Base-by-base conservation (phyloP, 2,797 vertebrate species). In the Sandelia bainsii region DNA sequence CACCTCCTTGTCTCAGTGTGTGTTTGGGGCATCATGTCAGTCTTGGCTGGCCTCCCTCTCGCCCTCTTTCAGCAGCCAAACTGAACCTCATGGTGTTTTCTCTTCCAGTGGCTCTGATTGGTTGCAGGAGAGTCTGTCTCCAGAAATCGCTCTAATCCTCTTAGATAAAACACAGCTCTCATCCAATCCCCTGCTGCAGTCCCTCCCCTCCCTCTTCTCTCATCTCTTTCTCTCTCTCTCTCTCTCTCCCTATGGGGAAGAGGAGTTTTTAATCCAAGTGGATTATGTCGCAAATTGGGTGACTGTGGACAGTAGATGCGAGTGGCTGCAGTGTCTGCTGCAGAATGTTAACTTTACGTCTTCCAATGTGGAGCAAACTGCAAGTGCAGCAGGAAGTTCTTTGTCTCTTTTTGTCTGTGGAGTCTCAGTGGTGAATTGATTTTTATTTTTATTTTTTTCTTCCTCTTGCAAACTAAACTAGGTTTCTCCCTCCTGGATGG, bases 131-230 rank as follows among this genome's bases (percentile, higher is more conserved):
- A 89, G 72, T 88, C 93, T 89, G 79, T 95, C 94, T 94, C 90
- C 90, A 92, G 91, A 93, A 95, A 95, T 92, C 87, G 89, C 93
- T 93, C 79, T 96, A 96, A 97, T 97, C 96, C 95, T 75, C 89
- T 94, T 93, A 94, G 93, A 95, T 94, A 93, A 89, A 89, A 86
- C 94, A 82, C 92, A 94, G 89, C 90, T 81, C 84, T 93, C 86
- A 73, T 86, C 92, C 93, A 93, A 91, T 92, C 92, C 85, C 50
- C 79, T 74, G 72, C 71, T 45, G 77, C 80, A 59, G 75, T 78
- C 70, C 74, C 63, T 87, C 68, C 59, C n/a, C 70, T 58, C 57
- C 10, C 76, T 29, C 37, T 62, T 52, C 60, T 44, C 16, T 17
- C 39, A 40, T 20, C 45, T 14, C 59, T 3, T 46, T 29, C 51